Evolutionary conservation across 1,140 invertebrate species (phyloP).

Genomic region (Neelides sp.): DNA sequence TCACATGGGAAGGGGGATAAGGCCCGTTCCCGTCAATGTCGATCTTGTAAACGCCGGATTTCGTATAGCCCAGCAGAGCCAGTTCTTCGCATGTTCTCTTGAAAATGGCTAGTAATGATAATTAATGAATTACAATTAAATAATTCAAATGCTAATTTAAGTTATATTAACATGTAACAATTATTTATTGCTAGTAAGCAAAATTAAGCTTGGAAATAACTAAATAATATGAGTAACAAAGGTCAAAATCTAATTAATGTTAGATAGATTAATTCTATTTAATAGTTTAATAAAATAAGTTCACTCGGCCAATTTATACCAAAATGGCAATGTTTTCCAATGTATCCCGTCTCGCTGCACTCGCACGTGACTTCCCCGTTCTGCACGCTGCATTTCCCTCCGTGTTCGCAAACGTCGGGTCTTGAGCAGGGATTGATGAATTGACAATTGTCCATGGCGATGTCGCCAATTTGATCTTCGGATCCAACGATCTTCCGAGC

Average conservation of each 20-base stretch:
- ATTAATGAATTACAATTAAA: slow-evolving; percentile 31
- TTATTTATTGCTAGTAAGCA: background rate
- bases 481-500: slow-evolving; percentile 67
- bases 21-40: slow-evolving; percentile 87
- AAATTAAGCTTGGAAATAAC: background rate
- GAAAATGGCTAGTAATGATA: slow-evolving; percentile 67
- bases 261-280: slow-evolving; percentile 10
- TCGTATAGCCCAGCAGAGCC: slow-evolving; percentile 64
- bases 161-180: slow-evolving; percentile 4
- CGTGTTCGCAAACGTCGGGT: slow-evolving; percentile 81
- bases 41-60: slow-evolving; percentile 74
- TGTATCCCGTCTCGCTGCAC: slow-evolving; percentile 69
- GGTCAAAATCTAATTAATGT: background rate
- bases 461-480: slow-evolving; percentile 64
- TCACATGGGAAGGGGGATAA: slow-evolving; percentile 75
- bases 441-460: slow-evolving; percentile 78
- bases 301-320: slow-evolving; percentile 47
- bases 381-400: slow-evolving; percentile 72
- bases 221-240: background rate
- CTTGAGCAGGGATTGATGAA: slow-evolving; percentile 77
- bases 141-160: slow-evolving; percentile 6
- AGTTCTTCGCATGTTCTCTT: slow-evolving; percentile 83
- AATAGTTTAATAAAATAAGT: too few relatives aligned
- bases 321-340: slow-evolving; percentile 87
- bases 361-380: slow-evolving; percentile 77